Evolutionary conservation across 2,113 vertebrate species (phyloP).

Genomic region (Myiagra hebetior): DNA sequence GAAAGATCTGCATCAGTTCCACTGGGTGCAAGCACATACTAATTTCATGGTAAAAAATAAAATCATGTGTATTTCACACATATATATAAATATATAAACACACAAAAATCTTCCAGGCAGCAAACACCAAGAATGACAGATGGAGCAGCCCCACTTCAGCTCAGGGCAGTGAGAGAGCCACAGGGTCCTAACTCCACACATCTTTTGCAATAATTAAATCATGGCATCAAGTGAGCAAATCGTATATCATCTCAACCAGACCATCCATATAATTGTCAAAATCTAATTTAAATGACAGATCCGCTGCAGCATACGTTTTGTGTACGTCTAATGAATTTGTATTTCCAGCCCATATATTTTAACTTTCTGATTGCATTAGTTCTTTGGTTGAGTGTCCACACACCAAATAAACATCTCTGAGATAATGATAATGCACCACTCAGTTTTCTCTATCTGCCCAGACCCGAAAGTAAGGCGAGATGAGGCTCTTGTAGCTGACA

Average conservation of each 20-base stretch:
- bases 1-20: not conserved
- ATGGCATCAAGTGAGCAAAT: slow-evolving; percentile 21
- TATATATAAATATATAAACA: not conserved
- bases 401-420: slow-evolving; percentile 45
- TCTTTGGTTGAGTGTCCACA: slow-evolving; percentile 36
- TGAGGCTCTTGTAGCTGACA: not conserved
- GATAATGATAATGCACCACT: slow-evolving; percentile 40
- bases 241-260: slow-evolving; percentile 66
- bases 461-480: not conserved
- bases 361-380: slow-evolving; percentile 50
- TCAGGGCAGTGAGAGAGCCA: not conserved
- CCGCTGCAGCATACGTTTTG: slow-evolving; percentile 19
- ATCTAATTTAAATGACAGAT: slow-evolving; percentile 54
- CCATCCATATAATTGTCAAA: slow-evolving; percentile 64
- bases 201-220: slow-evolving; percentile 55
- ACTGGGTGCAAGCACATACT: not conserved
- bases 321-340: slow-evolving; percentile 64
- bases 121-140: not conserved
- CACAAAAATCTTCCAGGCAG: not conserved
- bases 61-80: fast-evolving
- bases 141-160: not conserved
- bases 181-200: not conserved
- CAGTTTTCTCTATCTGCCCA: not conserved
- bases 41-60: not conserved
- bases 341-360: slow-evolving; percentile 63